Evolutionary conservation across 2,797 vertebrate species (phyloP).

Genomic region (Passerculus sandwichensis): DNA sequence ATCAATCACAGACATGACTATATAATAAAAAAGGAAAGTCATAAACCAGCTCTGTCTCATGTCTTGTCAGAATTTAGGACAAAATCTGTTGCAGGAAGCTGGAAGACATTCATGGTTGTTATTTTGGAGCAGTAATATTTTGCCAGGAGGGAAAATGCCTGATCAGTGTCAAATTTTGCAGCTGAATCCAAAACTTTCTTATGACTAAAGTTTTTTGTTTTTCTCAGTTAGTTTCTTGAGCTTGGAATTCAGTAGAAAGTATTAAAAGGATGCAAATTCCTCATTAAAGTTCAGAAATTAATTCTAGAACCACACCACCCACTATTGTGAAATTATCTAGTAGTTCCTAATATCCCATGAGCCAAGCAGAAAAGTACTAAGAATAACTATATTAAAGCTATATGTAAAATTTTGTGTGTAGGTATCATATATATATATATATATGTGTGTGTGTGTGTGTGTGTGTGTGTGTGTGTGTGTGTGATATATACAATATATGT

Average conservation of each 20-base stretch:
- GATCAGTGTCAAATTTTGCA: not conserved
- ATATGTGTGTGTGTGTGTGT: not conserved
- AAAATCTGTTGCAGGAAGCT: not conserved
- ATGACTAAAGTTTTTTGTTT: not conserved
- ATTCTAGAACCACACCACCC: not conserved
- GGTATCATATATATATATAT: no score
- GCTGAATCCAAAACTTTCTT: not conserved
- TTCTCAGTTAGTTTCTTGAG: not conserved
- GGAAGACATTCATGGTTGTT: not conserved
- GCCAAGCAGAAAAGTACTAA: not conserved
- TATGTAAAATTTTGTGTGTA: not conserved
- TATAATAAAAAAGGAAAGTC: not conserved
- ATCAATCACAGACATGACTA: not conserved
- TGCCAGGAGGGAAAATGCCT: constrained; percentile 25
- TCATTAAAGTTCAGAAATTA: not conserved
- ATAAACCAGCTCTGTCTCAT: not conserved
- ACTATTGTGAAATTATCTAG: not conserved
- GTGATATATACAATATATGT: not conserved
- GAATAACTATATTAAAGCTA: not conserved
- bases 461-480: no score
- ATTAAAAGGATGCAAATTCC: not conserved
- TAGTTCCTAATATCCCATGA: not conserved
- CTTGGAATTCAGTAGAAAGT: not conserved
- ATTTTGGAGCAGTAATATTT: constrained; percentile 27
- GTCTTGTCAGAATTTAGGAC: not conserved